Evolutionary conservation across 2,797 vertebrate species (phyloP).

Genomic region (Rhodeus uyekii): DNA sequence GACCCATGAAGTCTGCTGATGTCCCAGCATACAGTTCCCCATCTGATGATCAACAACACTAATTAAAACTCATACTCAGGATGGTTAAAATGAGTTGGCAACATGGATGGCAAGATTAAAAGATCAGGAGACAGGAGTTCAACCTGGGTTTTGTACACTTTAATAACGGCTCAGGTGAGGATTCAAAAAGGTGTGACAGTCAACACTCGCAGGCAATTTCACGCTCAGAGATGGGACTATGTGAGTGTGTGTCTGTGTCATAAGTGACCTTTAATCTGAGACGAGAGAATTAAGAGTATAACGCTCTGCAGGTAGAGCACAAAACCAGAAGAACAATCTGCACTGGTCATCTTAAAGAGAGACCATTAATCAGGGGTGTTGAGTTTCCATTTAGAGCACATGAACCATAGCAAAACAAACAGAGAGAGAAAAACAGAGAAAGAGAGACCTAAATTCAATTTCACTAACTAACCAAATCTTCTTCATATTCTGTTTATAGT

Average conservation of each 20-base stretch:
- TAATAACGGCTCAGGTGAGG: conserved; percentile 33
- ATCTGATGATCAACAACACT: conserved; percentile 74
- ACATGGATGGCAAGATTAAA: background rate
- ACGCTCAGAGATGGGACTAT: conserved; percentile 12
- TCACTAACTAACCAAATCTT: background rate
- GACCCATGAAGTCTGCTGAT: conserved; percentile 97
- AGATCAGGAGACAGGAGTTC: background rate
- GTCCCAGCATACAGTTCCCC: conserved; percentile 96
- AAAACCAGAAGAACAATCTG: conserved; percentile 56
- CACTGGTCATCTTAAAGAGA: conserved; percentile 49
- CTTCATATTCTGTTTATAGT: background rate
- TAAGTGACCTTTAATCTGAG: conserved; percentile 58
- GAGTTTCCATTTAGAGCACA: conserved; percentile 46
- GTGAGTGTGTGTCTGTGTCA: conserved; percentile 8
- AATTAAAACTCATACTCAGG: conserved; percentile 14
- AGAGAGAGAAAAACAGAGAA: background rate
- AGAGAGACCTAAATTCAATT: background rate
- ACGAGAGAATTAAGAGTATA: conserved; percentile 58
- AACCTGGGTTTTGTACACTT: conserved; percentile 26
- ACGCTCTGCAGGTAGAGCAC: conserved; percentile 54
- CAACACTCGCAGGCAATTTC: conserved; percentile 22
- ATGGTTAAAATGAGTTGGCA: conserved; percentile 25
- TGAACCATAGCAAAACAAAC: conserved; percentile 31
- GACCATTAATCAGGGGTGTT: conserved; percentile 53
- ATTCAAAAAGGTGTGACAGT: conserved; percentile 16